These are phyloP conservation scores for Lysandra coridon DNA, from an alignment of 2,888 invertebrate species.

Conservation along the genomic window DNA sequence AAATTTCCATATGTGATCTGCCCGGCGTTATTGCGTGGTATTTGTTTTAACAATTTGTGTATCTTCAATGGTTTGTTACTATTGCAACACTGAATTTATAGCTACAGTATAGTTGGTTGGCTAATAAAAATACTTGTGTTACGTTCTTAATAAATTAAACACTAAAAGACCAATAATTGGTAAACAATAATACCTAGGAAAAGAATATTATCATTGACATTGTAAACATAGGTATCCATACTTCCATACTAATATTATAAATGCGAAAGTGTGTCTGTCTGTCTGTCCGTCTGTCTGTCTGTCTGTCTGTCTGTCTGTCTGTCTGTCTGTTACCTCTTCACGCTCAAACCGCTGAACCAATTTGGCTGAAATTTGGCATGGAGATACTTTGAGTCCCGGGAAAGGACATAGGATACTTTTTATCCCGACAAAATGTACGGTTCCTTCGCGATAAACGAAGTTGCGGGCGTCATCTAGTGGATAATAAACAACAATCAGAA, in stretches of 20 bases:
- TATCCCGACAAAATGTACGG: too few species aligned
- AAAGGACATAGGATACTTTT: too few species aligned
- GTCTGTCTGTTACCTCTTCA: too few species aligned
- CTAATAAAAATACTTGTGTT: not conserved
- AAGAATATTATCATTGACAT: not conserved
- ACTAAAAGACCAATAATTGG: not conserved
- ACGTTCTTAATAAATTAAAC: not conserved
- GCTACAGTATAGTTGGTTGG: not conserved
- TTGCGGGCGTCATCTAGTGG: too few species aligned
- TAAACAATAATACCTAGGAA: not conserved
- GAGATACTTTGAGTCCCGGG: too few species aligned
- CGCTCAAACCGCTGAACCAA: too few species aligned
- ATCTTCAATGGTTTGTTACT: constrained; percentile 21
- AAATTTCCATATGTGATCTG: constrained; percentile 39
- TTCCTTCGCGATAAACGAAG: too few species aligned
- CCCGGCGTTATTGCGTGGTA: constrained; percentile 48
- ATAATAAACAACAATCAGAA: not conserved
- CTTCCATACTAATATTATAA: too few species aligned
- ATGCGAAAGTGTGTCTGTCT: too few species aligned
- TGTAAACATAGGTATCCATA: not conserved
- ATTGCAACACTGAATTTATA: constrained; percentile 26
- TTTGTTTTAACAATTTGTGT: constrained; percentile 47
- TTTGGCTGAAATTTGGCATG: too few species aligned
- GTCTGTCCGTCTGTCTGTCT: too few species aligned
- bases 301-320: too few species aligned